These are phyloP conservation scores for Manis pentadactyla DNA, from an alignment of 2,797 vertebrate species.

Conservation along the genomic window DNA sequence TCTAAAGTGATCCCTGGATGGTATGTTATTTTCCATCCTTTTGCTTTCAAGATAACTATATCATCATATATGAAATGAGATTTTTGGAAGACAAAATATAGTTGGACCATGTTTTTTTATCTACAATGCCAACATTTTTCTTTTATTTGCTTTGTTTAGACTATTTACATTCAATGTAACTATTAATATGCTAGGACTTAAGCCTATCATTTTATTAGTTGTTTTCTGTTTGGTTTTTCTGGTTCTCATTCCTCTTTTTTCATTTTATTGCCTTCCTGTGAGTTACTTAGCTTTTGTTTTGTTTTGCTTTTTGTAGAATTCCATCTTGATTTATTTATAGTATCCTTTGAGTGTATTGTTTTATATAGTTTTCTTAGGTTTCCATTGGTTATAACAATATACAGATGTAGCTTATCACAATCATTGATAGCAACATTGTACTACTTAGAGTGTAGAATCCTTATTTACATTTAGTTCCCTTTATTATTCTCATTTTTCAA, in stretches of 20 bases:
- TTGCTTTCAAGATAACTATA: background rate
- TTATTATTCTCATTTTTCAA: background rate
- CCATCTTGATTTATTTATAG: background rate
- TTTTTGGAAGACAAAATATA: background rate
- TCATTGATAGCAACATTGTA: background rate
- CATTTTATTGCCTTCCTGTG: background rate
- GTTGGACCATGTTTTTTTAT: background rate
- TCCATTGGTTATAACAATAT: background rate
- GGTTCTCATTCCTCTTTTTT: background rate
- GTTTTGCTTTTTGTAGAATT: background rate
- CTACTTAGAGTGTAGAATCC: background rate
- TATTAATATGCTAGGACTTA: background rate
- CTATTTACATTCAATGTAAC: background rate
- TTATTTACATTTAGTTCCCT: background rate
- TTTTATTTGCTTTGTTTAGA: background rate
- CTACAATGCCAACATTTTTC: background rate
- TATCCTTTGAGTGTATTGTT: background rate
- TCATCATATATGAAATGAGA: background rate
- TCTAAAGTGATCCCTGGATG: background rate
- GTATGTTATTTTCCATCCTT: background rate
- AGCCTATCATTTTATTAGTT: background rate
- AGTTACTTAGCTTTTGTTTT: background rate
- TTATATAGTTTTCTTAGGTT: background rate
- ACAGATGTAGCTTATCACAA: background rate
- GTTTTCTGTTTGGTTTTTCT: background rate